Conservation (phyloP, 2,888 invertebrate species). For the Harpalus rufipes region DNA sequence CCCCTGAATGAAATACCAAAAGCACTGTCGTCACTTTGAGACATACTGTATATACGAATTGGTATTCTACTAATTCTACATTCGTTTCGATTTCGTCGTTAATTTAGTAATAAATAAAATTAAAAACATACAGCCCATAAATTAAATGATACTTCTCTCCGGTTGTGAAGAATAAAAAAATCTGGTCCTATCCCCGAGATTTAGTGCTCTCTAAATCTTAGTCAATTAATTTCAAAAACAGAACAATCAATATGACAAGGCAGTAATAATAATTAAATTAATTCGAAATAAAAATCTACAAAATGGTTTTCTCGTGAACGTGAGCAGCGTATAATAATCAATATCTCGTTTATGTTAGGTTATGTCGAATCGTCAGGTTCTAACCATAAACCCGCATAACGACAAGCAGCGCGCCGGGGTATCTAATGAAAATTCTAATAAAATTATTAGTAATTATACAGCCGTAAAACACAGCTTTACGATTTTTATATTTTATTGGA, state of each 20-base stretch:
- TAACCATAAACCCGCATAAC: constrained; percentile 52
- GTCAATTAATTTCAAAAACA: constrained; percentile 34
- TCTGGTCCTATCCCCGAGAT: constrained; percentile 7
- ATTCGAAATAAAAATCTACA: constrained; percentile 59
- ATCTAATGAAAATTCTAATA: constrained; percentile 61
- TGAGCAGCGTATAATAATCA: constrained; percentile 48
- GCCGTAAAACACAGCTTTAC: constrained; percentile 53
- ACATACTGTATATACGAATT: not conserved
- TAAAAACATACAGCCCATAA: not conserved
- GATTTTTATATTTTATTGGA: constrained; percentile 62
- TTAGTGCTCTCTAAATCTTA: not conserved
- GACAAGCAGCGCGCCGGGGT: constrained; percentile 41
- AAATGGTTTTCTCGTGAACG: constrained; percentile 44
- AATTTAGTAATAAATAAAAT: constrained; percentile 21
- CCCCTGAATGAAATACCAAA: too few relatives aligned
- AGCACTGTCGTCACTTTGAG: too few relatives aligned
- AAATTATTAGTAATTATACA: constrained; percentile 61
- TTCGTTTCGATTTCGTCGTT: not conserved
- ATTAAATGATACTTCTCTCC: not conserved
- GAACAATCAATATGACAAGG: constrained; percentile 50
- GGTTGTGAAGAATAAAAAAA: not conserved
- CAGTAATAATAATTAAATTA: constrained; percentile 55
- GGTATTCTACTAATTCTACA: not conserved
- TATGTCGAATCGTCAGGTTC: constrained; percentile 41
- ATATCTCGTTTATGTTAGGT: constrained; percentile 26